Base-by-base conservation (phyloP, 1,140 invertebrate species). In the Listronotus oregonensis region DNA sequence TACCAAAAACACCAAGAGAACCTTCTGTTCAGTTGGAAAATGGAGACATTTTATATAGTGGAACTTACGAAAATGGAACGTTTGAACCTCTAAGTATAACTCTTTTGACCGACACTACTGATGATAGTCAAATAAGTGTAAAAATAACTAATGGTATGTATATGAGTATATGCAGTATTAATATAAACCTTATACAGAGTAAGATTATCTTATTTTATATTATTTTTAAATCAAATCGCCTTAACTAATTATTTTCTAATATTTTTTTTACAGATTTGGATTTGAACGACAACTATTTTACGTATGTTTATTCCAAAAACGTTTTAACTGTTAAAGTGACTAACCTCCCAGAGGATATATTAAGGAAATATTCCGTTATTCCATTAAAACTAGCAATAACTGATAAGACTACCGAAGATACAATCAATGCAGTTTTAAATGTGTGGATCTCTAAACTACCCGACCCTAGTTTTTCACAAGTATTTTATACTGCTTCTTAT, bases 341-440 rank as follows among this genome's bases (percentile, higher is more conserved):
- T 17, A 9, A 59, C 1, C 17, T 67, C 6, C 59, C 65, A 17
- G 52, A 67, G 9, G 37, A 62, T 9, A 18, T 62, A 18, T 18
- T 62, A n/a, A 42, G 15, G 6, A 51, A 27, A 4, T 15, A 21
- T 7, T 42, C 58, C 6, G 34, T 67, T 18, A 51, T 67, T 15
- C 43, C 65, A 32, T 51, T 67, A 46, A 67, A 54, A 43, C 17
- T 67, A 21, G 52, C 34, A 17, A 43, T 58, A 11, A 56, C 52
- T 27, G 59, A 62, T 37, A 40, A 17, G 18, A 49, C 11, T 14
- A 67, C 52, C 2, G 14, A 44, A 11, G 65, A 62, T 46, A 60
- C 40, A 17, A 8, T 59, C 15, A 14, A 37, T 31, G 59, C 65
- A n/a, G 65, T 67, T 11, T 7, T 67, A 18, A 57, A 56, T n/a